Conservation (phyloP, 2,113 vertebrate species). For the Hassar affinis region DNA sequence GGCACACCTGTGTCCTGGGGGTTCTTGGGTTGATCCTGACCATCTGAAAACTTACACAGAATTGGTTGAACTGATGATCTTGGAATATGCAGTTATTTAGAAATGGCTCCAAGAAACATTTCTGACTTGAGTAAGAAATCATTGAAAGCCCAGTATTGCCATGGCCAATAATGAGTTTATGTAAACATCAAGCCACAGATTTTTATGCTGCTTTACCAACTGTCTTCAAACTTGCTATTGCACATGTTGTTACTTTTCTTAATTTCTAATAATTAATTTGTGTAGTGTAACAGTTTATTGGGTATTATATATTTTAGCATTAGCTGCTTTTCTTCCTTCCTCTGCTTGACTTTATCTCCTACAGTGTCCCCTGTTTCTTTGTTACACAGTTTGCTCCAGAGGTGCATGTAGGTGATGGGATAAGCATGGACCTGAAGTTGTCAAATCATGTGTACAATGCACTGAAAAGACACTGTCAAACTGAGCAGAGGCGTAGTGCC, state of each 20-base stretch:
- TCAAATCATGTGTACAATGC: conserved; percentile 97
- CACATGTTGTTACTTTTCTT: neutral
- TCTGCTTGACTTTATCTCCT: neutral
- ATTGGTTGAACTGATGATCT: no score
- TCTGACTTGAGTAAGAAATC: no score
- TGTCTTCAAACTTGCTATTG: neutral
- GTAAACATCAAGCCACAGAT: no score
- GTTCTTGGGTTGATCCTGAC: no score
- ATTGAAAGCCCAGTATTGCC: no score
- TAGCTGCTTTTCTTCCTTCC: neutral
- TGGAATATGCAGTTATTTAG: no score
- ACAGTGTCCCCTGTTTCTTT: neutral
- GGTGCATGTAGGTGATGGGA: conserved; percentile 91
- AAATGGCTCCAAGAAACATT: no score
- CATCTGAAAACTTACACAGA: no score
- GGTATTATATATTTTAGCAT: neutral
- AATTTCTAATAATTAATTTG: neutral
- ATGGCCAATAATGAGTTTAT: no score
- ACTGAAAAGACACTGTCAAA: conserved; percentile 90
- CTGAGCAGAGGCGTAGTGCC: conserved; percentile 89
- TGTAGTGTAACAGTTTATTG: neutral
- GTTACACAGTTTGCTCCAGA: conserved; percentile 87
- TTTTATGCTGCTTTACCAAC: neutral
- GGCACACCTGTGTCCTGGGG: no score
- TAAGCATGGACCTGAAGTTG: conserved; percentile 94